A percentile compares a stretch with the other conserved stretches of the same genome.
These are phyloP conservation scores for Timema cristinae DNA, from an alignment of 2,888 invertebrate species.

Conservation along the genomic window DNA sequence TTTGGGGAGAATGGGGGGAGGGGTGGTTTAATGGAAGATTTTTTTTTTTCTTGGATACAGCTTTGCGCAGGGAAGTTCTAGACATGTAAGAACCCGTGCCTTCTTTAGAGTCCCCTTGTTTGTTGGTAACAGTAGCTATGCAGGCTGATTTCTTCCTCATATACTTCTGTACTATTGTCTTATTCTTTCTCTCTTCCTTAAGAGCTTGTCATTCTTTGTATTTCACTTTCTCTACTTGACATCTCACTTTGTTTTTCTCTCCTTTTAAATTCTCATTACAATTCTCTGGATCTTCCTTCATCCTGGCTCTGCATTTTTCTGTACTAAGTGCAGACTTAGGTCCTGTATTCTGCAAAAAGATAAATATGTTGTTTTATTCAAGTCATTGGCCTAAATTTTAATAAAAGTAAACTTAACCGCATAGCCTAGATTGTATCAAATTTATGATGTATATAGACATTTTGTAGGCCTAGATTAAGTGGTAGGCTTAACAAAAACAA, in stretches of 20 bases:
- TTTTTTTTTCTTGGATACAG: neutral
- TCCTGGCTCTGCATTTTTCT: slow-evolving; percentile 11
- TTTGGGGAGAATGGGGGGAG: too few relatives aligned
- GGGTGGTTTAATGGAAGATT: neutral
- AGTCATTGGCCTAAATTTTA: neutral
- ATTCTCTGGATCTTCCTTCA: slow-evolving; percentile 11
- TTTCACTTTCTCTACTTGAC: slow-evolving; percentile 1
- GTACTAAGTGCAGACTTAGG: slow-evolving; percentile 9
- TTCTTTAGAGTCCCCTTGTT: neutral
- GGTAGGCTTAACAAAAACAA: too few relatives aligned
- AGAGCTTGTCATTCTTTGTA: neutral
- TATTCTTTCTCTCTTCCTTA: slow-evolving; percentile 6
- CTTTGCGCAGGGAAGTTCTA: neutral
- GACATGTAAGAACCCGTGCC: neutral
- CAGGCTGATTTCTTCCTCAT: neutral
- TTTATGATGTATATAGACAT: too few relatives aligned
- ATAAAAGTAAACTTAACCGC: neutral
- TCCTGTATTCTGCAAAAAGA: slow-evolving; percentile 2
- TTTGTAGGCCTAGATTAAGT: too few relatives aligned
- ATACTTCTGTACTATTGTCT: neutral
- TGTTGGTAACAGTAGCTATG: neutral
- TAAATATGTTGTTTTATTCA: neutral
- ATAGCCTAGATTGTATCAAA: neutral
- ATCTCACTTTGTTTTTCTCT: slow-evolving; percentile 5
- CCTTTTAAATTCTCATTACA: neutral